Evolutionary conservation across 2,888 invertebrate genomes (phyloP).

Genomic region (Venustoraphidia nigricollis): DNA sequence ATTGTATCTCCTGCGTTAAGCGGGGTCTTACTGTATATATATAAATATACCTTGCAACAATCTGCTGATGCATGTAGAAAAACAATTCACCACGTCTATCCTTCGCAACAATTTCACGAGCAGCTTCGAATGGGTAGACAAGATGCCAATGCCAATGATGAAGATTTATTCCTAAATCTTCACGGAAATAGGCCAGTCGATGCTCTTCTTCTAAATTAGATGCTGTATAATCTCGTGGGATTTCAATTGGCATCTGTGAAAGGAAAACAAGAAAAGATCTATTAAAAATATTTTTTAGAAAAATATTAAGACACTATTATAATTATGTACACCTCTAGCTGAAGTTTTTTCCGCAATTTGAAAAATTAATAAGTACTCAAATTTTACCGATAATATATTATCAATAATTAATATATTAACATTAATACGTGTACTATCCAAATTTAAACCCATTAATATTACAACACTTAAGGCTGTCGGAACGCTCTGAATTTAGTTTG

Average conservation of each 20-base stretch:
- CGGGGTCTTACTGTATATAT: too few relatives aligned
- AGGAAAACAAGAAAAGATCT: neutral
- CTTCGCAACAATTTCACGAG: conserved; percentile 46
- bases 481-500: too few relatives aligned
- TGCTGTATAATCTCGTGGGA: conserved; percentile 62
- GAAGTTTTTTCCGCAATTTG: too few relatives aligned
- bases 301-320: neutral
- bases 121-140: conserved; percentile 64
- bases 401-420: too few relatives aligned
- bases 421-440: too few relatives aligned
- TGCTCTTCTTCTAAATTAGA: conserved; percentile 61
- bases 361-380: too few relatives aligned
- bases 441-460: too few relatives aligned
- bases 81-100: conserved; percentile 67
- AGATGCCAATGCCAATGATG: conserved; percentile 91
- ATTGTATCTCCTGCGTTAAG: too few relatives aligned
- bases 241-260: conserved; percentile 44
- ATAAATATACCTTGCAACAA: conserved; percentile 32
- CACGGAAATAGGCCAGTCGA: conserved; percentile 68
- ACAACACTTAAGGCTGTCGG: too few relatives aligned
- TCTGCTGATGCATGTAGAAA: conserved; percentile 64
- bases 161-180: conserved; percentile 71
- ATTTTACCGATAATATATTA: too few relatives aligned
- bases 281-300: neutral
- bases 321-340: neutral